Percentiles rank a stretch among this genome's conserved stretches.
Conservation (phyloP, 2,888 invertebrate species). For the Callimorpha dominula region DNA sequence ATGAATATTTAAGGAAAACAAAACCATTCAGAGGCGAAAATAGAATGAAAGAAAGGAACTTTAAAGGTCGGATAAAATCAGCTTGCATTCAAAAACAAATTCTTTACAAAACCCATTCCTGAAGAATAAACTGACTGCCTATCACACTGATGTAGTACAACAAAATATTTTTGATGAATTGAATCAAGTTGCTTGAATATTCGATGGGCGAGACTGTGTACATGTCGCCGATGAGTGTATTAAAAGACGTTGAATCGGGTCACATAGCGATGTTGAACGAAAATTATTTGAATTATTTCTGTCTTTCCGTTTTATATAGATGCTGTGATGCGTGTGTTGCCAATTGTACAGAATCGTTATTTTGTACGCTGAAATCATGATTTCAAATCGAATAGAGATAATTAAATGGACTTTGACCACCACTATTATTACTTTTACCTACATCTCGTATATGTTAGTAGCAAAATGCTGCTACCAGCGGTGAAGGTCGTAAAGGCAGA, state of each 20-base stretch:
- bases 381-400: conserved; percentile 3
- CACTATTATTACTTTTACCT: background rate
- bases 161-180: background rate
- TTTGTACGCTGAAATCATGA: conserved; percentile 16
- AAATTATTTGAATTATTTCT: conserved; percentile 42
- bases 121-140: conserved; percentile 11
- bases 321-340: conserved; percentile 15
- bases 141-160: conserved; percentile 9
- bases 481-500: background rate
- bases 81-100: conserved; percentile 22
- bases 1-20: conserved; percentile 14
- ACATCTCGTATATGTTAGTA: background rate
- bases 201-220: conserved; percentile 7
- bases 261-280: conserved; percentile 26
- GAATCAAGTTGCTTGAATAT: background rate
- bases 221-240: conserved; percentile 14
- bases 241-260: conserved; percentile 31
- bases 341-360: conserved; percentile 5
- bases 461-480: background rate
- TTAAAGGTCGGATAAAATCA: conserved; percentile 13
- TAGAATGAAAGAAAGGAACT: conserved; percentile 12
- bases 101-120: conserved; percentile 11
- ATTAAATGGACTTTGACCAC: background rate
- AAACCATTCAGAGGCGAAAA: conserved; percentile 5
- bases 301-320: conserved; percentile 31